phyloP scores from a whole-genome alignment of 2,113 vertebrate species.

The Sardina pilchardus region DNA sequence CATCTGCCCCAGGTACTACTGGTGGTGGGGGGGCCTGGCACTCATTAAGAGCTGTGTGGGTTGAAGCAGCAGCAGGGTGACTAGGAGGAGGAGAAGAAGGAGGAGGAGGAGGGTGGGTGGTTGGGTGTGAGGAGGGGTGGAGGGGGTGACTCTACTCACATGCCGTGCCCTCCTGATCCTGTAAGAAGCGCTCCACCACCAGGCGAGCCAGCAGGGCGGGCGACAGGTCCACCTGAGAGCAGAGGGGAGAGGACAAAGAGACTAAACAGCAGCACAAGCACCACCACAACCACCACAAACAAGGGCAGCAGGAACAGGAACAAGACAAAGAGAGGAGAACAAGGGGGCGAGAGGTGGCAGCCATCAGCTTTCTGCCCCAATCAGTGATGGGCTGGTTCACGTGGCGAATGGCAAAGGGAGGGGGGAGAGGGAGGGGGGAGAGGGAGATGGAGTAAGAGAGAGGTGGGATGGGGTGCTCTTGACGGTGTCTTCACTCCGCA shows the following conservation, averaged over 20 bases:
- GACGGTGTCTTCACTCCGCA: neutral
- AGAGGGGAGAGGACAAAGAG: conserved; percentile 14
- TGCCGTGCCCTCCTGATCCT: conserved; percentile 75
- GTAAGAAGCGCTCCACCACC: conserved; percentile 87
- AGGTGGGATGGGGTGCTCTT: neutral
- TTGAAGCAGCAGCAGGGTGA: conserved; percentile 46
- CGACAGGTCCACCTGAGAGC: conserved; percentile 87
- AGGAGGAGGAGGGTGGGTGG: conserved; percentile 22
- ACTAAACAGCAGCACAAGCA: neutral
- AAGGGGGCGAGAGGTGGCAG: neutral
- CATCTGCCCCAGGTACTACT: conserved; percentile 70
- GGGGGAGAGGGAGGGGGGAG: too few relatives aligned
- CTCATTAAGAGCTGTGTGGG: conserved; percentile 69
- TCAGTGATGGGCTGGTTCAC: neutral
- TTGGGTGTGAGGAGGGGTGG: conserved; percentile 38
- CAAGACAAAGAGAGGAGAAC: neutral
- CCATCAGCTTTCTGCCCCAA: neutral
- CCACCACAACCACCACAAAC: conserved; percentile 6
- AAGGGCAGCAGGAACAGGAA: neutral
- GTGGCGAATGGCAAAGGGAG: neutral
- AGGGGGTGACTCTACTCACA: conserved; percentile 75
- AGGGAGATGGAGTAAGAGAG: neutral
- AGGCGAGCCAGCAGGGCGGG: conserved; percentile 92
- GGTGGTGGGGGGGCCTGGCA: conserved; percentile 72
- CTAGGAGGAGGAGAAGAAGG: conserved; percentile 32